Evolutionary conservation across 2,113 vertebrate genomes (phyloP).

Genomic region (Callipepla squamata): DNA sequence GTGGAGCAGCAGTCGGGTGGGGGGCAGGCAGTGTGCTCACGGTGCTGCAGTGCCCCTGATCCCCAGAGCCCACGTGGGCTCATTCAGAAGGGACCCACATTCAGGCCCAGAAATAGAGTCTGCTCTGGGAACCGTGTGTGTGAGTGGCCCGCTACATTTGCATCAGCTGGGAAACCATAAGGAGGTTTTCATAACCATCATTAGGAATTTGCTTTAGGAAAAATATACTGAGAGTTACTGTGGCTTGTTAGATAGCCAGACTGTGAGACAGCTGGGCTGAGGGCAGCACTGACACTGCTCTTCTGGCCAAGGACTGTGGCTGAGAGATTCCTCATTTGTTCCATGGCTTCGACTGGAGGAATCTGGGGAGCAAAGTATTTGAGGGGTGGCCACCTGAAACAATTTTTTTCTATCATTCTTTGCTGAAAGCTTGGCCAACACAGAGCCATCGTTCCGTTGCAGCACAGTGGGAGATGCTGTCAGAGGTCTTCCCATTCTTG

Average conservation of each 20-base stretch:
- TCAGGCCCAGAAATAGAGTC: not conserved
- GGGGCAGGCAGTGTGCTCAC: not conserved
- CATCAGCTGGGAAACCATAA: conserved; percentile 53
- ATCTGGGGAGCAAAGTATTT: not conserved
- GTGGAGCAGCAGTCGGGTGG: fast-evolving
- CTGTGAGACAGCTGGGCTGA: conserved; percentile 62
- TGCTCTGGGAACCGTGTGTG: not conserved
- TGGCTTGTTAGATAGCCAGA: conserved; percentile 43
- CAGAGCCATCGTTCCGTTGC: not conserved
- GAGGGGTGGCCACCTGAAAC: not conserved
- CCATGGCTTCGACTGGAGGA: not conserved
- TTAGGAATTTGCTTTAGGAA: conserved; percentile 62
- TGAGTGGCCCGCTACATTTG: not conserved
- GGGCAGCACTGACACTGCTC: conserved; percentile 37
- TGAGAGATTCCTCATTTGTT: not conserved
- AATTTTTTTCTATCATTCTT: not conserved
- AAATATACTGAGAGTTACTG: conserved; percentile 1
- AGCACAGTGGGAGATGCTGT: not conserved
- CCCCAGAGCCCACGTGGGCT: not conserved
- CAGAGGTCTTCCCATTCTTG: not conserved
- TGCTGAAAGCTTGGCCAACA: not conserved
- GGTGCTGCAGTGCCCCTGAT: fast-evolving
- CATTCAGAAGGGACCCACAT: not conserved
- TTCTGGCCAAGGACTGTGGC: conserved; percentile 33
- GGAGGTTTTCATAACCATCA: conserved; percentile 60